Evolutionary conservation across 2,888 invertebrate species (phyloP).

Genomic region (Caradrina clavipalpis): DNA sequence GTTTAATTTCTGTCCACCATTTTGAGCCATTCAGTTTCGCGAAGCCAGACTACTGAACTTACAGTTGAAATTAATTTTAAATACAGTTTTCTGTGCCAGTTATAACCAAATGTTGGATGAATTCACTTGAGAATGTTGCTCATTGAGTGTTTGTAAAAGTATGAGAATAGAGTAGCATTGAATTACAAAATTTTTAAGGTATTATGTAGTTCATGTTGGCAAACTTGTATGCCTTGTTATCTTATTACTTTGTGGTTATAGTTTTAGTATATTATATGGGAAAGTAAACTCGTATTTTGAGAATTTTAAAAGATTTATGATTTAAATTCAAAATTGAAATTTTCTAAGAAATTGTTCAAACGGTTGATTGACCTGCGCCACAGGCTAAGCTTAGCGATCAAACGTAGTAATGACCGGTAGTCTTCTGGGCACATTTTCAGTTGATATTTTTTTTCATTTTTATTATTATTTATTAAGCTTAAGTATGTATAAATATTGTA

Average conservation of each 20-base stretch:
- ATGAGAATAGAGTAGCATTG: background rate
- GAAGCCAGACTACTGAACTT: constrained; percentile 44
- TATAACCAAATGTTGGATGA: constrained; percentile 22
- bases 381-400: too few relatives aligned
- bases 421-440: too few relatives aligned
- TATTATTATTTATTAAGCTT: background rate
- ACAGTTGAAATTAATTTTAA: constrained; percentile 50
- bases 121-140: constrained; percentile 20
- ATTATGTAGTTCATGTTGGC: background rate
- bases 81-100: constrained; percentile 38
- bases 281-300: too few relatives aligned
- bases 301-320: too few relatives aligned
- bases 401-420: too few relatives aligned
- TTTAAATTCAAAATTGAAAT: too few relatives aligned
- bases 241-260: background rate
- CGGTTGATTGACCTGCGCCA: too few relatives aligned
- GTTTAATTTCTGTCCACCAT: constrained; percentile 59
- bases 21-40: constrained; percentile 53
- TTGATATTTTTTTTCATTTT: too few relatives aligned
- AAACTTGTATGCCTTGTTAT: background rate
- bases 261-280: too few relatives aligned
- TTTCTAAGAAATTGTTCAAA: too few relatives aligned
- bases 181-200: background rate
- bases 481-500: background rate
- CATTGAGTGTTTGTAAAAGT: background rate